Base-by-base conservation (phyloP, 2,113 vertebrate species). In the Chaenogobius annularis region DNA sequence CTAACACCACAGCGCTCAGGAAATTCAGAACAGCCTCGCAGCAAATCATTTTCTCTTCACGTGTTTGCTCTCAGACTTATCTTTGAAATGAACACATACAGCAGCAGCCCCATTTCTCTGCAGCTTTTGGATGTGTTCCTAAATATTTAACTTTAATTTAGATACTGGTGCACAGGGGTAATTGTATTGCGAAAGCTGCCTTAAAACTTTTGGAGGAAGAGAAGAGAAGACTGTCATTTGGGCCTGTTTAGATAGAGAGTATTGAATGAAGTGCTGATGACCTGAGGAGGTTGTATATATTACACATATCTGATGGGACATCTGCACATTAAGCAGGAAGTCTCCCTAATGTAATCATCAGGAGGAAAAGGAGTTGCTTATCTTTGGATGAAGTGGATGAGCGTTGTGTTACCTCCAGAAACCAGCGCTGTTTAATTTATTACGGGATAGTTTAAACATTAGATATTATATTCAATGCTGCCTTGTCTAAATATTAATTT, bases 121-220 rank as follows among this genome's bases (percentile, higher is more conserved):
- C 74, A 77, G 72, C 77, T 80, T 83, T 73, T 55, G 70, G 55
- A 78, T 81, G 61, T 74, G 62, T 85, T 85, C 76, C 77, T 78
- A 84, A 85, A 83, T 87, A 84, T 87, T 88, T 75, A 77, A 83
- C 80, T 88, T 87, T 88, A 76, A 88, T 84, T 89, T 86, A 86
- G 78, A 80, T 83, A 75, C 80, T 77, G 69, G 59, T 56, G 54
- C 81, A 75, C 66, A n/a, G 73, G 81, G 66, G 59, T 84, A 83
- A 85, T 84, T 83, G 66, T 80, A 55, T 70, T 79, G 65, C 47
- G 70, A 44, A 44, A 65, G 68, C 35, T 58, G 64, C 48, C 75
- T 40, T 73, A 58, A 82, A 89, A 85, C 77, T 79, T 85, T 86
- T 72, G 75, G 47, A 70, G 80, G 79, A 81, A 83, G 7, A 46